Conservation (phyloP, 2,113 vertebrate genomes). For the Oriolus oriolus region DNA sequence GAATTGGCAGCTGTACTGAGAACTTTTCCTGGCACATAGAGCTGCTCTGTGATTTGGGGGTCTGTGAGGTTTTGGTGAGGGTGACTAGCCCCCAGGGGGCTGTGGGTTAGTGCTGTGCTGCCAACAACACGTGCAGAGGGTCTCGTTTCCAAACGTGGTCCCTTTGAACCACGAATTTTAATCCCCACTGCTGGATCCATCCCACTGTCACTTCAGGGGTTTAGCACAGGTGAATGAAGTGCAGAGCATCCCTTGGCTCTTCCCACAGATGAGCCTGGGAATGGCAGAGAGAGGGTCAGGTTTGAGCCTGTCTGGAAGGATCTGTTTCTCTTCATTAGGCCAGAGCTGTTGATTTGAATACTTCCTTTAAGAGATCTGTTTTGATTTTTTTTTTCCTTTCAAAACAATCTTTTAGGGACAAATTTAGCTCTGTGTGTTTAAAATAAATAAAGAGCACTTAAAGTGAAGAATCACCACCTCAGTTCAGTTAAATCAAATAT, state of each 20-base stretch:
- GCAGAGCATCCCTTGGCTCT: neutral
- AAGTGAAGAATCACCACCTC: neutral
- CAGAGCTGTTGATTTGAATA: neutral
- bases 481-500: neutral
- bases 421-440: neutral
- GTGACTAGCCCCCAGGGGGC: fast-evolving
- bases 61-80: neutral
- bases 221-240: neutral
- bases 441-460: neutral
- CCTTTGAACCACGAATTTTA: neutral
- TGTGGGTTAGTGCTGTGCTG: neutral
- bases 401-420: neutral
- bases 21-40: neutral
- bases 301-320: neutral
- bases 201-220: neutral
- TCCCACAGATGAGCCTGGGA: neutral
- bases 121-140: fast-evolving
- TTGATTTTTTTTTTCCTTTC: neutral
- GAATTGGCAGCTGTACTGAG: neutral
- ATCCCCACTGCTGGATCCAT: fast-evolving
- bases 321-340: neutral
- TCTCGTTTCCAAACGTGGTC: neutral
- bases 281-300: neutral
- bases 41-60: neutral
- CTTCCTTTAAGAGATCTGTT: neutral